Evolutionary conservation across 2,113 vertebrate genomes (phyloP).

Genomic region (Poeciliopsis occidentalis): DNA sequence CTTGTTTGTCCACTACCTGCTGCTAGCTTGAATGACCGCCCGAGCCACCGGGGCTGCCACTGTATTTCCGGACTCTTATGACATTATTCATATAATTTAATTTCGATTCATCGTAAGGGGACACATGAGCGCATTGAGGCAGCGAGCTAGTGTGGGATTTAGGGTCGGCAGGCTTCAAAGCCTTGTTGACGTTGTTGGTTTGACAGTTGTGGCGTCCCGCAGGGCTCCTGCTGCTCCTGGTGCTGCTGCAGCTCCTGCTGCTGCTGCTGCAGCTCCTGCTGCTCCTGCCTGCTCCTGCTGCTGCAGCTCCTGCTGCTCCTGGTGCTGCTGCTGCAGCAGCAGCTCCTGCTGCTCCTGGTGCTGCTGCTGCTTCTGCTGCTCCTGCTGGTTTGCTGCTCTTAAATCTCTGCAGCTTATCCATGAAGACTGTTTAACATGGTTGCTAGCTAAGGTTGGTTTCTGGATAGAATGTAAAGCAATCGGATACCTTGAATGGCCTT

Average conservation of each 20-base stretch:
- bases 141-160: constrained; percentile 43
- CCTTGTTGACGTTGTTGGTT: constrained; percentile 54
- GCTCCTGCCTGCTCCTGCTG: not conserved
- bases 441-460: not conserved
- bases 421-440: not conserved
- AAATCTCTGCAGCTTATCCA: not conserved
- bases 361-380: too few relatives aligned
- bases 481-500: not conserved
- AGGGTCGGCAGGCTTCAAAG: constrained; percentile 17
- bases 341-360: not conserved
- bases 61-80: constrained; percentile 30
- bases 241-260: not conserved
- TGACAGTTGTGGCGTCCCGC: constrained; percentile 52
- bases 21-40: constrained; percentile 51
- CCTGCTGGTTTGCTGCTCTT: not conserved
- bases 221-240: constrained; percentile 4
- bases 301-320: not conserved
- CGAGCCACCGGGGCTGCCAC: constrained; percentile 14
- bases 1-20: constrained; percentile 35
- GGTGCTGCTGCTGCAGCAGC: not conserved
- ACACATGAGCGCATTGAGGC: not conserved
- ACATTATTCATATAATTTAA: not conserved
- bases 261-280: not conserved
- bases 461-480: not conserved
- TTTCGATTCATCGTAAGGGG: not conserved